phyloP scores from a whole-genome alignment of 1,140 invertebrate genomes.

The Vanessa tameamea region DNA sequence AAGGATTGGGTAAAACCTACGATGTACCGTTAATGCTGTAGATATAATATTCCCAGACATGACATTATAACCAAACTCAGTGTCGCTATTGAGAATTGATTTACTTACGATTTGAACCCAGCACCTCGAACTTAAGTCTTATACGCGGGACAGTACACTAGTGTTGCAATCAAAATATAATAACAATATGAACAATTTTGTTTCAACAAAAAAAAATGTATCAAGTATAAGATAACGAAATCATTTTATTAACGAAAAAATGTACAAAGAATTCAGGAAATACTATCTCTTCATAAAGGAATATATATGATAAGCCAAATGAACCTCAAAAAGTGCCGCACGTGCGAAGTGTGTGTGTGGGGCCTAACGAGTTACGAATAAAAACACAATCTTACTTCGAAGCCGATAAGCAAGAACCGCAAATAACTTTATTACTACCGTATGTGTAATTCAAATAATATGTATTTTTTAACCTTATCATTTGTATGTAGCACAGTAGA shows the following conservation, averaged over 20 bases:
- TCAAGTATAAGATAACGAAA: not conserved
- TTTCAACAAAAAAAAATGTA: too few relatives aligned
- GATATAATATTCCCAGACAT: too few relatives aligned
- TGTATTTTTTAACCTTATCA: slow-evolving; percentile 1
- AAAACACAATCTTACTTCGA: not conserved
- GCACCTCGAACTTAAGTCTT: too few relatives aligned
- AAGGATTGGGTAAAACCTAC: too few relatives aligned
- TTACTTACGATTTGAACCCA: too few relatives aligned
- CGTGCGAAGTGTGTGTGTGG: slow-evolving; percentile 21
- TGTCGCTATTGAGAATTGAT: too few relatives aligned
- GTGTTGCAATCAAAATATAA: too few relatives aligned
- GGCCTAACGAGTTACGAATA: slow-evolving; percentile 5
- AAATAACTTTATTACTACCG: slow-evolving; percentile 9
- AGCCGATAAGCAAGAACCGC: slow-evolving; percentile 5
- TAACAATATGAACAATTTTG: too few relatives aligned
- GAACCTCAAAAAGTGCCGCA: slow-evolving; percentile 13
- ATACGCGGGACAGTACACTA: too few relatives aligned
- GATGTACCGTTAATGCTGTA: too few relatives aligned
- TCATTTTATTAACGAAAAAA: not conserved
- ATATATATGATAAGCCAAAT: slow-evolving; percentile 13
- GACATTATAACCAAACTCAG: too few relatives aligned
- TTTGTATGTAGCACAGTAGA: slow-evolving; percentile 2
- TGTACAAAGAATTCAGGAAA: not conserved
- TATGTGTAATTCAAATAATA: not conserved
- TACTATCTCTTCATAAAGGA: not conserved